Percentiles rank a stretch among this genome's conserved stretches.
Evolutionary conservation across 2,888 invertebrate genomes (phyloP).

Genomic region (Flexamia atlantica): DNA sequence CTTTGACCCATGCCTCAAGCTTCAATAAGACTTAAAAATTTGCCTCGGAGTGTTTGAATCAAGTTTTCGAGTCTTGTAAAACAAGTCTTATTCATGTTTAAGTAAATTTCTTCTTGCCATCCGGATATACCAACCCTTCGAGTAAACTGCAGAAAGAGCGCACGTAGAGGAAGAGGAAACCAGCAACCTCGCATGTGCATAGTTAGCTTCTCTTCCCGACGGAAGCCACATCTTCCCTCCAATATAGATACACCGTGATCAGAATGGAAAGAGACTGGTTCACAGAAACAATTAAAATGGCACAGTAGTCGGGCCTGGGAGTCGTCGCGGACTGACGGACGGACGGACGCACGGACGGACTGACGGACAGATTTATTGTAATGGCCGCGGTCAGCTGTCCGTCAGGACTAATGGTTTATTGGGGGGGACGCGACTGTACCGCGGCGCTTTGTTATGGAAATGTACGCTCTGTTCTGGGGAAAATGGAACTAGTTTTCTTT

Average conservation of each 20-base stretch:
- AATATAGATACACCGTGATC: not conserved
- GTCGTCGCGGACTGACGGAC: conserved; percentile 11
- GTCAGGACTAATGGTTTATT: conserved; percentile 57
- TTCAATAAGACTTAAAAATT: too few species aligned
- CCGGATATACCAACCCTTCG: too few species aligned
- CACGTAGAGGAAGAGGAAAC: too few species aligned
- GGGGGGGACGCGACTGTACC: conserved; percentile 55
- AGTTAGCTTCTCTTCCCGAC: too few species aligned
- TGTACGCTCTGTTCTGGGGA: conserved; percentile 48
- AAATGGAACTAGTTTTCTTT: conserved; percentile 50
- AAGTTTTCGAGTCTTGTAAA: too few species aligned
- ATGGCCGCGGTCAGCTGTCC: conserved; percentile 53
- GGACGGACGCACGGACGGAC: conserved; percentile 4
- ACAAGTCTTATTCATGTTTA: too few species aligned
- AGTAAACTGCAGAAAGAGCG: too few species aligned
- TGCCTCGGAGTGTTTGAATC: too few species aligned
- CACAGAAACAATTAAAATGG: conserved; percentile 11
- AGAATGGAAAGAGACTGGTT: not conserved
- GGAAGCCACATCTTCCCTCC: not conserved
- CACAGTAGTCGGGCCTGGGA: conserved; percentile 32
- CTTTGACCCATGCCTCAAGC: too few species aligned
- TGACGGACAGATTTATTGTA: conserved; percentile 56
- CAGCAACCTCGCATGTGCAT: too few species aligned
- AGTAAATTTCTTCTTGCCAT: too few species aligned
- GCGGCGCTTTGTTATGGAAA: conserved; percentile 58